Evolutionary conservation across 2,888 invertebrate species (phyloP), one percentile per base, ranked within the genome.

Genomic region (Drosophila nr. fundita): DNA sequence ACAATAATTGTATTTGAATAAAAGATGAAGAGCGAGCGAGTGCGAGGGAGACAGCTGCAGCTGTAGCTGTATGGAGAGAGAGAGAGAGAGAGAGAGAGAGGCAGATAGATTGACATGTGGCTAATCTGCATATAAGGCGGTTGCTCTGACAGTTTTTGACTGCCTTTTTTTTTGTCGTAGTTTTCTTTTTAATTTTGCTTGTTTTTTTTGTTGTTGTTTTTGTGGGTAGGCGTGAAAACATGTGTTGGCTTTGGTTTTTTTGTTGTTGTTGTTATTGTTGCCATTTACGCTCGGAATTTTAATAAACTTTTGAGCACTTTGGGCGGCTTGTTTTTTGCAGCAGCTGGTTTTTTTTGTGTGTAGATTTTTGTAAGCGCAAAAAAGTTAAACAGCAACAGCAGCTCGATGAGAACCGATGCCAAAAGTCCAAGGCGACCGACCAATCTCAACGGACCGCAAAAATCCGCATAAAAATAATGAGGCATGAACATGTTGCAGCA

Each of bases 1-100:
- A 92, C 91, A 92, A 92, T 91, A 91, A 92, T 92, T 92, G 89
- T 83, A 90, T 89, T 91, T 91, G 90, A 87, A 91, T 90, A 78
- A 79, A 62, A 38, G 40, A 34, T 24, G 32, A 8, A 45, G 40
- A 49, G 53, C 15, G 49, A 52, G 32, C 27, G 55, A 11, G 36
- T n/a, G 11, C 36, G 21, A 45, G 34, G 24, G 30, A 24, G 24
- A 53, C 53, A 45, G 73, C 42, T 42, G 64, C 30, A 18, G 52
- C 38, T 10, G 13, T 38, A 38, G 24, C 24, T 18, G 10, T 50
- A 29, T 27, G n/a, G 34, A 34, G 52, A 21, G 29, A 38, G 36
- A 1, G 45, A 24, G n/a, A 15, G 40, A 36, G 36, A 7, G 34
- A 34, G 52, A 21, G 29, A 38, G 36, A 1, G 48, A 24, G 15